These are phyloP conservation scores for Anser brachyrhynchus DNA, from an alignment of 2,113 vertebrate genomes.

Conservation along the genomic window DNA sequence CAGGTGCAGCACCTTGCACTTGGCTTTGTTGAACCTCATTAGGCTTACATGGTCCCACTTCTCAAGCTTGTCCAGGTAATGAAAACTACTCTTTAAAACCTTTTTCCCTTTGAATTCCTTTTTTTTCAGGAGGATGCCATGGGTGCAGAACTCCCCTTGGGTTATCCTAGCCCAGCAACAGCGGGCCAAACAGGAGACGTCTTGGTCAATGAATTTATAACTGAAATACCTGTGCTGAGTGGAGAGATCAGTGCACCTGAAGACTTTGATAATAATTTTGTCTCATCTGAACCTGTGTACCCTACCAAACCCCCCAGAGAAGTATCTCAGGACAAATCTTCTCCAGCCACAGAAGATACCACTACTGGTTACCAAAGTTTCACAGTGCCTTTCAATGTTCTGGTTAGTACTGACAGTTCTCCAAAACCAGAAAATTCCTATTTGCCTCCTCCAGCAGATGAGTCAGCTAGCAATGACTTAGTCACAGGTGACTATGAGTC, in stretches of 20 bases:
- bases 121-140: conserved; percentile 47
- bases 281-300: conserved; percentile 20
- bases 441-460: conserved; percentile 47
- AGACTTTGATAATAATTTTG: conserved; percentile 4
- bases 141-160: conserved; percentile 46
- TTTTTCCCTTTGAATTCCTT: not conserved
- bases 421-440: not conserved
- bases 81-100: not conserved
- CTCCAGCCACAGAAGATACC: not conserved
- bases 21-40: too few relatives aligned
- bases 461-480: conserved; percentile 28
- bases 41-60: too few relatives aligned
- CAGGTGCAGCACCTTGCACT: too few relatives aligned
- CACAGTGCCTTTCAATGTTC: conserved; percentile 21
- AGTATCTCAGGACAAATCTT: not conserved
- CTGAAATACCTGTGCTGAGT: not conserved
- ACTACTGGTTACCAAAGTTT: not conserved
- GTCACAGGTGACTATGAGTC: not conserved
- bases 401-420: conserved; percentile 8
- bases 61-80: not conserved
- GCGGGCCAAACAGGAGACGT: conserved; percentile 15
- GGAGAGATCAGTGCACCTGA: not conserved
- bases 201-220: conserved; percentile 18
- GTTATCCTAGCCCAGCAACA: conserved; percentile 49
- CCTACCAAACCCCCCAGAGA: conserved; percentile 32